Percentiles rank a stretch among this genome's conserved stretches.
These are phyloP conservation scores for Indicator indicator DNA, from an alignment of 2,113 vertebrate genomes.

Conservation along the genomic window DNA sequence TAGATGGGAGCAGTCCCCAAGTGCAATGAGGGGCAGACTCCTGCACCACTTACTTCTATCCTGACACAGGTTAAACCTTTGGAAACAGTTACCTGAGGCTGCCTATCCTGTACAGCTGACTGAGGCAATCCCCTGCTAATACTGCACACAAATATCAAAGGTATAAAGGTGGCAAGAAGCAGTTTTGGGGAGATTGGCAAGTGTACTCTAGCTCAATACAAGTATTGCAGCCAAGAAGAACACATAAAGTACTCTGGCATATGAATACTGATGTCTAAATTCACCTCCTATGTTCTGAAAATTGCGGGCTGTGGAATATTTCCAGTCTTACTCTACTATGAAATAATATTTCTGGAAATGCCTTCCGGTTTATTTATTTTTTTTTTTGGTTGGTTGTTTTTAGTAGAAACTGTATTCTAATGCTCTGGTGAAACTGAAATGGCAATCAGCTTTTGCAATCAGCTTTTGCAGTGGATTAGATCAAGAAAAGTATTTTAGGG, in stretches of 20 bases:
- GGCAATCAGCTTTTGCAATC: neutral
- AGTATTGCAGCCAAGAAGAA: rapidly evolving
- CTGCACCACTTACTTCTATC: neutral
- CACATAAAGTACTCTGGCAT: neutral
- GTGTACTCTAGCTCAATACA: neutral
- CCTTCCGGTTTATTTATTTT: neutral
- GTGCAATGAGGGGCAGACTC: neutral
- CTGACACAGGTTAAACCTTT: neutral
- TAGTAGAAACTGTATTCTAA: neutral
- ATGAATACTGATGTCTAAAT: neutral
- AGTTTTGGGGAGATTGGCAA: neutral
- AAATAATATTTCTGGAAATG: neutral
- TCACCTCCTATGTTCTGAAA: neutral
- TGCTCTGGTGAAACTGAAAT: neutral
- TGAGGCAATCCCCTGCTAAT: neutral
- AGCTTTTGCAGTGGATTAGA: neutral
- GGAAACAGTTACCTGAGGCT: neutral
- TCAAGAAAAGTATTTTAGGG: neutral
- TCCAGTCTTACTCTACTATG: neutral
- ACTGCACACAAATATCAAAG: neutral
- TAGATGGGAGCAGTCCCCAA: neutral
- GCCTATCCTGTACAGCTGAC: neutral
- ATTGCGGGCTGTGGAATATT: neutral
- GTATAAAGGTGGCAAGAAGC: neutral
- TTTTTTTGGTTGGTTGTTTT: neutral